phyloP scores from a whole-genome alignment of 2,113 vertebrate species.

The Scopus umbretta region DNA sequence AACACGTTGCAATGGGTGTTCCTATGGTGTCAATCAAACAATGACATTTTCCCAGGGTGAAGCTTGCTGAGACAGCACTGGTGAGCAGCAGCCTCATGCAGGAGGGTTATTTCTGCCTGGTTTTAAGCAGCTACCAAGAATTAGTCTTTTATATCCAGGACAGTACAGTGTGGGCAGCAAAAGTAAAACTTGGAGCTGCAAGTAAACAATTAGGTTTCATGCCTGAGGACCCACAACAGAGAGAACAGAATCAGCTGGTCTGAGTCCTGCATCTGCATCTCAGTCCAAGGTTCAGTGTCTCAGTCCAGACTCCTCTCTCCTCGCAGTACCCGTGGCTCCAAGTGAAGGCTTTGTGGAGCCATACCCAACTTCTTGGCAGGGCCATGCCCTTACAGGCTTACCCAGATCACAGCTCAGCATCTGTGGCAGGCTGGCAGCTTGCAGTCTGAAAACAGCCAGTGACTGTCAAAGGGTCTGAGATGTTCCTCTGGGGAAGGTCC shows the following conservation, averaged over 20 bases:
- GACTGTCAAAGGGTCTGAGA: neutral
- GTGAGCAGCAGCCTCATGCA: neutral
- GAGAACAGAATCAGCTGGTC: neutral
- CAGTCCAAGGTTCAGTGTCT: neutral
- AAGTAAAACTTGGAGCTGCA: neutral
- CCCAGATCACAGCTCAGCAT: neutral
- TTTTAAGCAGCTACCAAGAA: neutral
- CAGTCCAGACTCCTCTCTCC: neutral
- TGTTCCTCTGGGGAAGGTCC: neutral
- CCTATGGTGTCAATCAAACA: neutral
- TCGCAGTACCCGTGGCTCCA: accelerated
- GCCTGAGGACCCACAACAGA: neutral
- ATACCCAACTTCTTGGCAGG: neutral
- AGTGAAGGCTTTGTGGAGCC: neutral
- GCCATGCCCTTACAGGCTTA: neutral
- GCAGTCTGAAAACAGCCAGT: neutral
- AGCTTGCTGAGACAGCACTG: conserved; percentile 47
- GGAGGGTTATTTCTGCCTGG: neutral
- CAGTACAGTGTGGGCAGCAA: neutral
- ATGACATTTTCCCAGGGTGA: conserved; percentile 28
- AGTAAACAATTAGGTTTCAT: neutral
- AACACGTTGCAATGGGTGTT: conserved; percentile 18
- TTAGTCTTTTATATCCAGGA: neutral
- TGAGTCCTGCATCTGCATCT: neutral
- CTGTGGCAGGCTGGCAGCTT: neutral